Conservation (phyloP, 1,140 invertebrate species). For the Drosophila pachea region DNA sequence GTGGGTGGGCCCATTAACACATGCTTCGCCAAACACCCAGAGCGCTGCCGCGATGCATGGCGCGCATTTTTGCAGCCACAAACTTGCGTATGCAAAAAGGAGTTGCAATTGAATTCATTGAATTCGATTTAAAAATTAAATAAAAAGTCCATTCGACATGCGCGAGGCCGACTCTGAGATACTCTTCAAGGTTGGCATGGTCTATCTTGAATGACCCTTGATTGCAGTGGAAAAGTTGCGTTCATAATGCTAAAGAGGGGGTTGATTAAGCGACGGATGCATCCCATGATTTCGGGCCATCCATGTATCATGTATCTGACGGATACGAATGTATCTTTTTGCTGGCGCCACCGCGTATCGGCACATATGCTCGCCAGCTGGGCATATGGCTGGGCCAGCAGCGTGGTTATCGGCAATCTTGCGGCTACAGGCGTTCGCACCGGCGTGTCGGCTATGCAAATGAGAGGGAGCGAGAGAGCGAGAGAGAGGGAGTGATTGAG, state of each 20-base stretch:
- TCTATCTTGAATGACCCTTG: background rate
- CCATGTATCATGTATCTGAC: background rate
- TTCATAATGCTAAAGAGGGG: too few species aligned
- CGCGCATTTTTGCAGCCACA: conserved; percentile 56
- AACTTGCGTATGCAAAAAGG: conserved; percentile 71
- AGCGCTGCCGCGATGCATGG: conserved; percentile 8
- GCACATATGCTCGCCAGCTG: background rate
- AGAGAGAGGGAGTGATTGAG: too few species aligned
- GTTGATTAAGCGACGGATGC: background rate
- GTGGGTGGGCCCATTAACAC: conserved; percentile 35
- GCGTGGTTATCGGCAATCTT: conserved; percentile 63
- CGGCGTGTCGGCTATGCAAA: conserved; percentile 23
- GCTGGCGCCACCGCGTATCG: background rate
- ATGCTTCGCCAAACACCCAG: conserved; percentile 32
- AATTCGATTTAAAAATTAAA: conserved; percentile 73
- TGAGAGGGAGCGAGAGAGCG: background rate
- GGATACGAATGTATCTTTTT: conserved; percentile 1
- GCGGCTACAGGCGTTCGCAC: conserved; percentile 30
- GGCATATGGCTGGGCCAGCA: conserved; percentile 8
- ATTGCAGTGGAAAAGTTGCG: too few species aligned
- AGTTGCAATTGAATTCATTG: conserved; percentile 74
- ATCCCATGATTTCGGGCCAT: background rate
- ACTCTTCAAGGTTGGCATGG: background rate
- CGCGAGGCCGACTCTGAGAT: conserved; percentile 4
- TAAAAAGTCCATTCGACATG: conserved; percentile 26